phyloP scores from a whole-genome alignment of 2,113 vertebrate species.

The Forbesichthys agassizii region DNA sequence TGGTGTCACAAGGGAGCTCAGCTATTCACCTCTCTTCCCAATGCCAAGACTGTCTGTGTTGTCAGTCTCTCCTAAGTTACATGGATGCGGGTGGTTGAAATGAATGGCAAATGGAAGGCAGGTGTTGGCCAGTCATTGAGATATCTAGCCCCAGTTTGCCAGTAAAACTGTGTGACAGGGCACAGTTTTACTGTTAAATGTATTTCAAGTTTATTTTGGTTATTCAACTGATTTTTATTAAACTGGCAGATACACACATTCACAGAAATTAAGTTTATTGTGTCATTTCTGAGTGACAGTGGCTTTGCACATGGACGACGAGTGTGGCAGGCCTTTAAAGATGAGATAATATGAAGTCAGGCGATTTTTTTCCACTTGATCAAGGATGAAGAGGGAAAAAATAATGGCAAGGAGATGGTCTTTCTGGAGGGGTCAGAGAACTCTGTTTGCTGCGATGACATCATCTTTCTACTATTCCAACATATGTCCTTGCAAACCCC shows the following conservation, averaged over 20 bases:
- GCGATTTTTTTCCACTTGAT: constrained; percentile 59
- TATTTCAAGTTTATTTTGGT: constrained; percentile 9
- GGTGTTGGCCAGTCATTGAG: constrained; percentile 68
- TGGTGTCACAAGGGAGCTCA: constrained; percentile 40
- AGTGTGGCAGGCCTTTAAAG: constrained; percentile 33
- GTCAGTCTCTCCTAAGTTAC: constrained; percentile 67
- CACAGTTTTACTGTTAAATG: constrained; percentile 16
- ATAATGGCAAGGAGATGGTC: constrained; percentile 42
- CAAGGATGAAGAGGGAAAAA: constrained; percentile 65
- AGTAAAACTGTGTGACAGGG: constrained; percentile 9
- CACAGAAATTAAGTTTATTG: constrained; percentile 19
- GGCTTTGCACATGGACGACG: constrained; percentile 16
- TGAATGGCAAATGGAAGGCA: constrained; percentile 62
- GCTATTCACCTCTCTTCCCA: constrained; percentile 51
- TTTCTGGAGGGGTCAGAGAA: constrained; percentile 62
- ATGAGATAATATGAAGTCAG: constrained; percentile 71
- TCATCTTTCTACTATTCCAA: constrained; percentile 74
- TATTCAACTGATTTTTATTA: constrained; percentile 10
- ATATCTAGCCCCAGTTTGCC: constrained; percentile 35
- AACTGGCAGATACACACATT: constrained; percentile 11
- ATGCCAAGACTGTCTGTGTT: constrained; percentile 55
- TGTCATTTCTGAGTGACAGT: constrained; percentile 23
- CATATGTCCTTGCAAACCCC: constrained; percentile 64
- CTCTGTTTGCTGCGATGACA: constrained; percentile 78
- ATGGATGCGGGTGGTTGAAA: constrained; percentile 69